Evolutionary conservation across 2,797 vertebrate species (phyloP).

Genomic region (Neosalanx taihuensis): DNA sequence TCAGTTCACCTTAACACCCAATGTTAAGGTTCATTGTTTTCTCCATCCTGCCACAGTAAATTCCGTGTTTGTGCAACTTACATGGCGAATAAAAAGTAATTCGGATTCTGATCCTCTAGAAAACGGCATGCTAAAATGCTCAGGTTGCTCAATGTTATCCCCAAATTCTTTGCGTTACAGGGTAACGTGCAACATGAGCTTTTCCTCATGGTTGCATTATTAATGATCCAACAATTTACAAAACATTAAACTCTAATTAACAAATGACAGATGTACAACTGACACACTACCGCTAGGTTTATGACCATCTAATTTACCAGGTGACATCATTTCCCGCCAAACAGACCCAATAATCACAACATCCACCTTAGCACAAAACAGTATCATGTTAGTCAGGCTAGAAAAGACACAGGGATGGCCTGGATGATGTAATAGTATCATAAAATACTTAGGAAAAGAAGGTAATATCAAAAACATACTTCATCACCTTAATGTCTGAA

Average conservation of each 20-base stretch:
- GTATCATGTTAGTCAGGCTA: slow-evolving; percentile 30
- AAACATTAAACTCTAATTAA: slow-evolving; percentile 59
- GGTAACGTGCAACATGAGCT: slow-evolving; percentile 47
- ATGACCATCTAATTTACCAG: slow-evolving; percentile 26
- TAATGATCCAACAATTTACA: slow-evolving; percentile 54
- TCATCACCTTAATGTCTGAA: slow-evolving; percentile 35
- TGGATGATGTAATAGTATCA: slow-evolving; percentile 46
- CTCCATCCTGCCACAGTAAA: no score
- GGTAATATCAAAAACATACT: slow-evolving; percentile 21
- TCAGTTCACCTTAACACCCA: no score
- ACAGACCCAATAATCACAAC: neutral
- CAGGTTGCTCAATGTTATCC: slow-evolving; percentile 27
- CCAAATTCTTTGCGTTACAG: slow-evolving; percentile 19
- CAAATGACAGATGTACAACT: slow-evolving; percentile 51
- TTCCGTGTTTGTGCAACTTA: no score
- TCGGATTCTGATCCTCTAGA: no score
- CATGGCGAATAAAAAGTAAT: no score
- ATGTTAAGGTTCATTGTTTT: no score
- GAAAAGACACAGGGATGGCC: slow-evolving; percentile 29
- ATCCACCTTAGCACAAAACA: slow-evolving; percentile 27
- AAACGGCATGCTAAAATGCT: slow-evolving; percentile 35
- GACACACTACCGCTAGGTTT: slow-evolving; percentile 32
- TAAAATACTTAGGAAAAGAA: slow-evolving; percentile 33
- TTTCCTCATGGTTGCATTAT: slow-evolving; percentile 55
- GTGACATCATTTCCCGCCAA: slow-evolving; percentile 45